Evolutionary conservation across 2,113 vertebrate genomes (phyloP).

Genomic region (Pipa parva): DNA sequence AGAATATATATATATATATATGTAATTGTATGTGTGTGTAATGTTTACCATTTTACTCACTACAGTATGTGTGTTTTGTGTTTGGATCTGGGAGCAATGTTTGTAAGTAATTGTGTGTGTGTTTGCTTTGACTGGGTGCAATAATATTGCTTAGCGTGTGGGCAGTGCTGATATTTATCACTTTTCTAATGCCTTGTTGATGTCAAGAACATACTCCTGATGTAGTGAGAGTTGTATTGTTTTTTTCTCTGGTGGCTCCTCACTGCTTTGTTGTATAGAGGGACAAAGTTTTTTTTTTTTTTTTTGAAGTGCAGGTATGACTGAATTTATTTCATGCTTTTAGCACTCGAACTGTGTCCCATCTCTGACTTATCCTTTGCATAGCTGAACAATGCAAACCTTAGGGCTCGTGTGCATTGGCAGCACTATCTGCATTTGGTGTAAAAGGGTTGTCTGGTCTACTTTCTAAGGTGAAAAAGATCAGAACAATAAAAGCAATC

Average conservation of each 20-base stretch:
- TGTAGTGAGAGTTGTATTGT: constrained; percentile 5
- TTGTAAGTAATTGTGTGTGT: background rate
- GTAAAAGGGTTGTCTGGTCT: constrained; percentile 39
- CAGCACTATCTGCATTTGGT: background rate
- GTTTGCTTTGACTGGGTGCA: background rate
- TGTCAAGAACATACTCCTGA: constrained; percentile 7
- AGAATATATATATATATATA: background rate
- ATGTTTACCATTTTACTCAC: background rate
- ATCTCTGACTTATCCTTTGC: background rate
- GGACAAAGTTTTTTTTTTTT: too few relatives aligned
- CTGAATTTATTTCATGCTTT: too few relatives aligned
- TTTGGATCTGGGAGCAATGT: constrained; percentile 11
- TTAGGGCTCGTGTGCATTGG: background rate
- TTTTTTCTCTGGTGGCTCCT: background rate
- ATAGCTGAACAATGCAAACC: background rate
- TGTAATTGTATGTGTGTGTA: background rate
- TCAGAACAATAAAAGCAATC: constrained; percentile 58
- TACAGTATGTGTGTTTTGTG: background rate
- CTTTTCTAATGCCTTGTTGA: constrained; percentile 17
- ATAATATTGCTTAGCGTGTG: background rate
- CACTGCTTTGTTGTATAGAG: background rate
- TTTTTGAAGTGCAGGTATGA: too few relatives aligned
- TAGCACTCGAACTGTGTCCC: too few relatives aligned
- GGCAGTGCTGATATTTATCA: constrained; percentile 34
- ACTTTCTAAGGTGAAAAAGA: constrained; percentile 58